Percentiles rank a stretch among this genome's conserved stretches.
These are phyloP conservation scores for Phanerotoma sp. DNA, from an alignment of 2,888 invertebrate species.

Conservation along the genomic window DNA sequence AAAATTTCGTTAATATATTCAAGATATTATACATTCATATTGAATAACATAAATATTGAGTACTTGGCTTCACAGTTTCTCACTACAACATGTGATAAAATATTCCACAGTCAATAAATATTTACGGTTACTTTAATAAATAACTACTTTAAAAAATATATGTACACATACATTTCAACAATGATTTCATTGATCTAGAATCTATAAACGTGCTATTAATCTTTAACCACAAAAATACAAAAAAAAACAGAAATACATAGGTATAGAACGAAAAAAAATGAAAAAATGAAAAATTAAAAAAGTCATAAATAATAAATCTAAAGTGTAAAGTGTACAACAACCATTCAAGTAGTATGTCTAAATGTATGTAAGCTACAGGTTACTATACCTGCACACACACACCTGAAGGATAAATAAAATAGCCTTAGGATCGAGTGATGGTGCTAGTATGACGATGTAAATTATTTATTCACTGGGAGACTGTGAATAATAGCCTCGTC, in stretches of 20 bases:
- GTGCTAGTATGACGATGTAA: slow-evolving; percentile 47
- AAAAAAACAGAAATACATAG: background rate
- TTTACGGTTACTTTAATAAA: background rate
- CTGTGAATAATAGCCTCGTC: slow-evolving; percentile 51
- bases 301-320: background rate
- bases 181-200: background rate
- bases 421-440: slow-evolving; percentile 30
- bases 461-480: slow-evolving; percentile 53
- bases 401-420: too few relatives aligned
- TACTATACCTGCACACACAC: slow-evolving; percentile 5
- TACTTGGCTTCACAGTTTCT: too few relatives aligned
- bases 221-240: background rate
- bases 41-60: too few relatives aligned
- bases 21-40: too few relatives aligned
- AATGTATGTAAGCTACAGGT: background rate
- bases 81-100: too few relatives aligned
- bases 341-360: background rate
- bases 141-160: background rate
- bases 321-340: background rate
- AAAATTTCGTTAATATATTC: too few relatives aligned
- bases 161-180: too few relatives aligned
- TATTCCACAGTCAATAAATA: too few relatives aligned
- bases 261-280: background rate
- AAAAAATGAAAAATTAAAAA: background rate
- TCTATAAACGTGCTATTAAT: slow-evolving; percentile 4